A percentile compares a stretch with the other conserved stretches of the same genome.
Conservation (phyloP, 2,797 vertebrate genomes). For the Helarctos malayanus region DNA sequence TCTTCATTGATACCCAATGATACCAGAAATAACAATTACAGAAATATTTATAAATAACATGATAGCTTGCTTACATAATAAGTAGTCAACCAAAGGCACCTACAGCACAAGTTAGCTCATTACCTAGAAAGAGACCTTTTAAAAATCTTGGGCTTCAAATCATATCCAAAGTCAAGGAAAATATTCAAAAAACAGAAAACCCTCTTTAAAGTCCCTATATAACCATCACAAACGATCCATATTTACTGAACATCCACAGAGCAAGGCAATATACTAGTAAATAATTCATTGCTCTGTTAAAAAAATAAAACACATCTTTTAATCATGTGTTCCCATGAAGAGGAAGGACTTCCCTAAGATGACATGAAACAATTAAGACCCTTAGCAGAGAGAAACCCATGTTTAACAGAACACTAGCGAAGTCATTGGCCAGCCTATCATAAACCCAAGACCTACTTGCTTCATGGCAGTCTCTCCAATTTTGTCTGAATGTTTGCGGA, state of each 20-base stretch:
- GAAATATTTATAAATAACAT: constrained; percentile 33
- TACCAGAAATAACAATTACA: constrained; percentile 46
- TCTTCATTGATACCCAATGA: background rate
- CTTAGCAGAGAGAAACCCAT: constrained; percentile 30
- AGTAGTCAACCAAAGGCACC: constrained; percentile 45
- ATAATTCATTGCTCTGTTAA: constrained; percentile 29
- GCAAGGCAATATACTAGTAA: background rate
- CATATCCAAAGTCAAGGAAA: constrained; percentile 53
- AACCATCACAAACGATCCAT: background rate
- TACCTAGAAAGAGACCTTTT: constrained; percentile 54
- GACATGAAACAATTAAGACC: constrained; percentile 58
- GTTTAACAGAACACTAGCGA: constrained; percentile 54
- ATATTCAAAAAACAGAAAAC: constrained; percentile 20
- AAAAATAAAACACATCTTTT: constrained; percentile 44
- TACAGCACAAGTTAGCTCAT: constrained; percentile 10
- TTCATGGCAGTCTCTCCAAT: constrained; percentile 98
- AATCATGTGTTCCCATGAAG: constrained; percentile 2
- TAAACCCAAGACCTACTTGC: constrained; percentile 91
- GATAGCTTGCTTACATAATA: constrained; percentile 45
- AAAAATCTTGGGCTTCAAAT: constrained; percentile 33
- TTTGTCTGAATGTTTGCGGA: constrained; percentile 98
- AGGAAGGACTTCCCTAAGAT: constrained; percentile 54
- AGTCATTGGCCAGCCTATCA: constrained; percentile 39
- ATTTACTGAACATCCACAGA: constrained; percentile 56
- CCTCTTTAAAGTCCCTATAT: constrained; percentile 30